Evolutionary conservation across 2,113 vertebrate genomes (phyloP).

Genomic region (Ornithorhynchus anatinus): DNA sequence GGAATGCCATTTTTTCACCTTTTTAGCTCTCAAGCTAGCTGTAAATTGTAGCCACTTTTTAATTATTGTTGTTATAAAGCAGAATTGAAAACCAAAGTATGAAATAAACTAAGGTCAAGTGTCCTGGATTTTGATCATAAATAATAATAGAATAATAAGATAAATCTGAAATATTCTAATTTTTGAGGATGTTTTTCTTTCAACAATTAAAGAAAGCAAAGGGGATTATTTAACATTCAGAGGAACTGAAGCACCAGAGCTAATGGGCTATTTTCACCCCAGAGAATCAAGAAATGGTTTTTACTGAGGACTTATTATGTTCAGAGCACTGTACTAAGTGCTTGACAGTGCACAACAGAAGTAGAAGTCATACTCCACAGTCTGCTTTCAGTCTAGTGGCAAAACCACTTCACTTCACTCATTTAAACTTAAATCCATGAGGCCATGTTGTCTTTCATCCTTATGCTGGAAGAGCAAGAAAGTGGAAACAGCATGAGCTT

Average conservation of each 20-base stretch:
- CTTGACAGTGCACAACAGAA: not conserved
- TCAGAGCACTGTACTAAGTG: not conserved
- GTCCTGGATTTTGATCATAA: conserved; percentile 4
- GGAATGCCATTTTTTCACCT: not conserved
- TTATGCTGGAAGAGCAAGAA: too few relatives aligned
- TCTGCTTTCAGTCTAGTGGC: too few relatives aligned
- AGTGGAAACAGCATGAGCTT: too few relatives aligned
- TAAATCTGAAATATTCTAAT: not conserved
- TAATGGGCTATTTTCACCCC: too few relatives aligned
- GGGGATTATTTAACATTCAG: too few relatives aligned
- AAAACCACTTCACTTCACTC: too few relatives aligned
- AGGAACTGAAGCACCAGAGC: too few relatives aligned
- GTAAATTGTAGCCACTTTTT: too few relatives aligned
- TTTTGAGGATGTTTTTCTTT: not conserved
- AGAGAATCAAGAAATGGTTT: not conserved
- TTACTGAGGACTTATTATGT: not conserved
- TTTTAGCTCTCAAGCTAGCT: not conserved
- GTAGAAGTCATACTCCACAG: too few relatives aligned
- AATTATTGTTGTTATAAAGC: conserved; percentile 5
- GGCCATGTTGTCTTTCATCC: too few relatives aligned
- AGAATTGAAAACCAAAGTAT: conserved; percentile 15
- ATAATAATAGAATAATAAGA: not conserved
- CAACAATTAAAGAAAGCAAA: not conserved
- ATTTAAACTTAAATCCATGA: too few relatives aligned
- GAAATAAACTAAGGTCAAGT: conserved; percentile 3